Evolutionary conservation across 2,888 invertebrate species (phyloP).

Genomic region (Slavum lentiscoides): DNA sequence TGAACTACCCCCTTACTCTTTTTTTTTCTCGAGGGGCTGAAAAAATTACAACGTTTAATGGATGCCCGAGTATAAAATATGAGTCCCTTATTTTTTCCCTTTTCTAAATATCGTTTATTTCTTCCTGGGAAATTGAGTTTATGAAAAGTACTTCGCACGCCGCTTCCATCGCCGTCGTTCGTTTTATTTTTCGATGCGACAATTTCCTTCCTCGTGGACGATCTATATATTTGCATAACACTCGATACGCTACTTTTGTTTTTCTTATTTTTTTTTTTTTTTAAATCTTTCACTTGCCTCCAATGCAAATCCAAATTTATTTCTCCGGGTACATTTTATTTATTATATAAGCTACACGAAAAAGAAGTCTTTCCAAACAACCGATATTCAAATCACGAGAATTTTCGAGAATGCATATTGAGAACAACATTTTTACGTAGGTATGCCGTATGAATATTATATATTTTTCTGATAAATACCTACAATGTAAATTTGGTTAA

Average conservation of each 20-base stretch:
- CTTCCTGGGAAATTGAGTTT: constrained; percentile 26
- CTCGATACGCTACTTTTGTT: constrained; percentile 17
- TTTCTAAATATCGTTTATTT: constrained; percentile 29
- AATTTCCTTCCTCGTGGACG: constrained; percentile 5
- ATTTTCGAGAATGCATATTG: not conserved
- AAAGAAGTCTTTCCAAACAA: not conserved
- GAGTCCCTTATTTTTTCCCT: constrained; percentile 5
- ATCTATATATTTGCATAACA: constrained; percentile 10
- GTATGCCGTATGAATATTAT: no score
- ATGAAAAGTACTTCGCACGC: constrained; percentile 37
- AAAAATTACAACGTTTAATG: constrained; percentile 44
- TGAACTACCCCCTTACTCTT: constrained; percentile 9
- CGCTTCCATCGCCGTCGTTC: not conserved
- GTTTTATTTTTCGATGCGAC: constrained; percentile 31
- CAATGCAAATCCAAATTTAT: not conserved
- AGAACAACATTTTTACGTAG: no score
- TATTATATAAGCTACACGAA: not conserved
- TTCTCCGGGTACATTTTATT: not conserved
- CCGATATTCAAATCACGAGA: not conserved
- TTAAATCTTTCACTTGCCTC: not conserved
- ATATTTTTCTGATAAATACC: no score
- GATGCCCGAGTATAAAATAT: constrained; percentile 40
- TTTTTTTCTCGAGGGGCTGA: constrained; percentile 12
- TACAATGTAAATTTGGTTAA: no score
- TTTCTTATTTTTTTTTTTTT: not conserved